These are phyloP conservation scores for Tenodera sinensis DNA, from an alignment of 2,888 invertebrate genomes.

Conservation along the genomic window DNA sequence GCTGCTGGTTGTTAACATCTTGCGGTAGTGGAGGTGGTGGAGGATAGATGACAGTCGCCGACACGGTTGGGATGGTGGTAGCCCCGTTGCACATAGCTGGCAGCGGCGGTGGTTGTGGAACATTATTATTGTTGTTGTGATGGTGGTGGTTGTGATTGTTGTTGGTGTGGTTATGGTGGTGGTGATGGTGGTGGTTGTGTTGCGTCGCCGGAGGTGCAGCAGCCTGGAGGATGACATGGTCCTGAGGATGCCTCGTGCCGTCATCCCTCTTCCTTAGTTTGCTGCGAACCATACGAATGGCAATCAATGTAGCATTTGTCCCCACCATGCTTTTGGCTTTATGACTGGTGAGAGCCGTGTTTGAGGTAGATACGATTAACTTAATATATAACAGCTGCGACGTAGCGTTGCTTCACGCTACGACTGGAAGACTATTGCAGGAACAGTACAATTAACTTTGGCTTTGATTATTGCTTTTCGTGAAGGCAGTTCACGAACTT, in stretches of 20 bases:
- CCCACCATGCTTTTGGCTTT: constrained; percentile 63
- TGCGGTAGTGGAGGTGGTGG: constrained; percentile 37
- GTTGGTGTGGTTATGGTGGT: constrained; percentile 40
- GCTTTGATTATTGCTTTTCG: not conserved
- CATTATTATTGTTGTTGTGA: constrained; percentile 22
- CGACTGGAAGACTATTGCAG: not conserved
- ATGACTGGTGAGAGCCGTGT: not conserved
- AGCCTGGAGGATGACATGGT: constrained; percentile 34
- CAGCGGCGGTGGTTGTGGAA: constrained; percentile 37
- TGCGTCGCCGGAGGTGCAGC: constrained; percentile 33
- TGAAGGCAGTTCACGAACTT: not conserved
- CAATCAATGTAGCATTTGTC: constrained; percentile 73
- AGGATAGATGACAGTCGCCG: constrained; percentile 20
- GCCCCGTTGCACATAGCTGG: constrained; percentile 29
- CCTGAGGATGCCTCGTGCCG: constrained; percentile 42
- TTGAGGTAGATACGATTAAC: not conserved
- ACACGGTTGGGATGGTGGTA: not conserved
- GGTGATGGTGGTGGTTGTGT: constrained; percentile 36
- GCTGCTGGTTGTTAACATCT: constrained; percentile 35
- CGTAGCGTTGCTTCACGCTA: not conserved
- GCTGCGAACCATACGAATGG: constrained; percentile 87
- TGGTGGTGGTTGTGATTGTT: constrained; percentile 46
- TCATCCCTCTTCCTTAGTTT: constrained; percentile 84
- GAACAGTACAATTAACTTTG: not conserved
- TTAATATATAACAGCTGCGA: not conserved